Base-by-base conservation (phyloP, 2,888 invertebrate genomes). In the Galeruca laticollis region DNA sequence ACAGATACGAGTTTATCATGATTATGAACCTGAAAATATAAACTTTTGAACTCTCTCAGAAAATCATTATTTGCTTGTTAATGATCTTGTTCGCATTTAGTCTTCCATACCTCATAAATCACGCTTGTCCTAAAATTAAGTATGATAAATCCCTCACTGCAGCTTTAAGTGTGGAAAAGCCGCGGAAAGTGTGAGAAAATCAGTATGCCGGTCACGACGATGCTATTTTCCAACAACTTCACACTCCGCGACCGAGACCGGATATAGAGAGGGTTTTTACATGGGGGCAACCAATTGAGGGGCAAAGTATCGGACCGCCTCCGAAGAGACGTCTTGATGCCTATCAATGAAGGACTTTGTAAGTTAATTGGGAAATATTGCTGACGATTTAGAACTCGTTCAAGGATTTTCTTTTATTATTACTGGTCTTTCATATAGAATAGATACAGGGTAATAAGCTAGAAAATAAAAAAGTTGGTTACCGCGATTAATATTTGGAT, bases 181-280 rank as follows among this genome's bases (percentile, higher is more conserved):
- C 57, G 40, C 60, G 60, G 54, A 67, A 57, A 57, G 20, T 57
- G 31, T 51, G 1, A 47, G 49, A 47, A 61, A 72, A 74, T 80
- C 78, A 76, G 73, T 74, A 82, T 80, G 79, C 83, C 68, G 75
- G 77, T 76, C 84, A 84, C 84, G 84, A 79, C 73, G 76, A 74
- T 75, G 80, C 84, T 80, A 83, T 84, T 84, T 57, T 81, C 82
- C 80, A 81, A 82, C 82, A 71, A 74, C 74, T 73, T 71, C 72
- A 68, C 72, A 70, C 68, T 65, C 47, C 26, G 47, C 40, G 40
- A 35, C 20, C 60, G 62, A 54, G 40, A 40, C 20, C 52, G 65
- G 65, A 64, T 69, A 65, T 69, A 66, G 69, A 37, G 61, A 49
- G 69, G 65, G 68, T 68, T 71, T 66, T 65, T 70, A 62, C 63